These are phyloP conservation scores for Notamacropus eugenii DNA, from an alignment of 2,797 vertebrate species.

Conservation along the genomic window DNA sequence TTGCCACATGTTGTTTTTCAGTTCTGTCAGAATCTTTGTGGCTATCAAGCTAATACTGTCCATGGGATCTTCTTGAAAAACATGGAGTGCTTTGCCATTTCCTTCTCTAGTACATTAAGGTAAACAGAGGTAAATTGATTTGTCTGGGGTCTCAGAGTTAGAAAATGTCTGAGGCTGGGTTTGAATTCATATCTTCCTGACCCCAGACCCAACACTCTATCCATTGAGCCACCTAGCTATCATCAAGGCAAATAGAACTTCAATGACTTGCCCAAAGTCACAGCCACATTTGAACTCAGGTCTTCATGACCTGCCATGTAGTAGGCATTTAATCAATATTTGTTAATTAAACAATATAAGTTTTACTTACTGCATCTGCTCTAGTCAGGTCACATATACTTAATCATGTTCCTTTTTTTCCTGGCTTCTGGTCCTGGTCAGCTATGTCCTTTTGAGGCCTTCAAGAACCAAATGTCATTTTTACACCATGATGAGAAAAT, in stretches of 20 bases:
- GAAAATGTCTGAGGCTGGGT: no score
- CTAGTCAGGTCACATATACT: background rate
- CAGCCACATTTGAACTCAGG: background rate
- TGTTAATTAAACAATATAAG: background rate
- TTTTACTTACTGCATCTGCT: background rate
- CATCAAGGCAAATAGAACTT: no score
- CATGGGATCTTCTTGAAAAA: background rate
- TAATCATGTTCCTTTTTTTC: background rate
- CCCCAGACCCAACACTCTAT: no score
- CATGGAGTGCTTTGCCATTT: background rate
- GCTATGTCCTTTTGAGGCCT: background rate
- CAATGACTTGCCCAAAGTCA: background rate
- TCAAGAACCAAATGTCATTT: background rate
- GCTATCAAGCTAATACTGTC: background rate
- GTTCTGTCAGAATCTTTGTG: background rate
- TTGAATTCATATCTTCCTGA: no score
- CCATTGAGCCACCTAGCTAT: no score
- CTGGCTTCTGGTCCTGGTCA: background rate
- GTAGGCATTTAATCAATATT: background rate
- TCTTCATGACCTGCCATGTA: background rate
- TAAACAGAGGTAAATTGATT: background rate
- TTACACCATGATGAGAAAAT: background rate
- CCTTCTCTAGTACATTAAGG: background rate
- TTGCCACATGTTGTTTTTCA: background rate
- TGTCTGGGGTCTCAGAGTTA: no score